Base-by-base conservation (phyloP, 2,113 vertebrate genomes). In the Aptenodytes patagonicus region DNA sequence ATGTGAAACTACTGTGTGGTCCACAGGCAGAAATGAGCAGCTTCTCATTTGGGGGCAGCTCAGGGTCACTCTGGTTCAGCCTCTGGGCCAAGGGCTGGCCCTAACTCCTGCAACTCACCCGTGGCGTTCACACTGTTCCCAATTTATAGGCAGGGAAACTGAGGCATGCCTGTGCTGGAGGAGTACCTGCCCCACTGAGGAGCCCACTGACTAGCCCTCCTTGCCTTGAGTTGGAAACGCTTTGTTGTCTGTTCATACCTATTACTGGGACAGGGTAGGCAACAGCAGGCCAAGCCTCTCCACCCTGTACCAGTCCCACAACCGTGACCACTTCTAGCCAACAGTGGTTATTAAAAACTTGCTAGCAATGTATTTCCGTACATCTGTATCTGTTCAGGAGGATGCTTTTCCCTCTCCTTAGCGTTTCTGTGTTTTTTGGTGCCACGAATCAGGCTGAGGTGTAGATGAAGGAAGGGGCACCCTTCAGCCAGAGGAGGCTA, bases 51-150 rank as follows among this genome's bases (percentile, higher is more conserved):
- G 14, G 49, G 55, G 65, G 3, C 24, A 38, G 51, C n/a, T 40
- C 66, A 5, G 40, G 20, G 26, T 29, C 47, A 3, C 22, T 9
- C 11, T 17, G 18, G 31, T 15, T 78, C 52, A 38, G 25, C 8
- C 10, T 40, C 34, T 26, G 46, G 15, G 31, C 51, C 54, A 22
- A 40, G 15, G 18, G 58, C 29, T 62, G 52, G 12, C n/a, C 36
- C 31, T 17, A 19, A 44, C 9, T 69, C 38, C 31, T 57, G 49
- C 6, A 17, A 3, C 3, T 69, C 40, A 11, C 34, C 31, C 1
- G 0, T 32, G 47, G 8, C 2, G 0, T 54, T 78, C 36, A 14
- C 4, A 2, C 18, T 25, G 0, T 57, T 52, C 72, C 26, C 47
- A 29, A 10, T 17, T 34, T 19, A 6, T 1, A 38, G 32, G 21